Evolutionary conservation across 1,140 invertebrate species (phyloP), one percentile per base, ranked within the genome.

Genomic region (Drosophila ohnishii): DNA sequence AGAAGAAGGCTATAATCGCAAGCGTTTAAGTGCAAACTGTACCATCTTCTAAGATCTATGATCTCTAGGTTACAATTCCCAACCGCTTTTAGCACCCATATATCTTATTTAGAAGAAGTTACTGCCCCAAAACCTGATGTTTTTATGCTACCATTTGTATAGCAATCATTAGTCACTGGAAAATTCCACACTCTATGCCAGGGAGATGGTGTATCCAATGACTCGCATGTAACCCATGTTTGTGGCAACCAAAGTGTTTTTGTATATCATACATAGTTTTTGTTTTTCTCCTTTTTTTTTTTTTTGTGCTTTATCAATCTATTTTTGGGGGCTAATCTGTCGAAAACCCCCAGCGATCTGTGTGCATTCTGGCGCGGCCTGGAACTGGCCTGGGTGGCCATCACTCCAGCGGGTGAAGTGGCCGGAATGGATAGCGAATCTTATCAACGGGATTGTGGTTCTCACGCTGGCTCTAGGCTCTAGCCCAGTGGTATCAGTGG

Each of bases 401-500:
- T 7, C 64, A 66, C 63, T 66, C 63, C 16, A 39, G 11, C n/a
- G 34, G 47, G 47, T 32, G 32, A 50, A 51, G 11, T 51, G 44
- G 30, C 8, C 50, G 4, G 19, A 32, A 22, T 40, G 55, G 22
- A 2, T 28, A 10, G n/a, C 22, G 13, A 13, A 40, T 66, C 78
- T 88, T 83, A 87, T 83, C 76, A 58, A 77, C 83, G 84, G 80
- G 80, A 88, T 88, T 87, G 83, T 30, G 76, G 78, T 87, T 87
- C 83, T 87, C 83, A 87, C 83, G 83, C 60, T 84, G 64, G 62
- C 70, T 86, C 71, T n/a, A n/a, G 4, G 4, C 51, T 34, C 5
- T 28, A 28, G 5, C 25, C 25, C 25, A 28, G 25, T 64, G 71
- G 40, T 9, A 71, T 70, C 77, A 67, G 67, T 22, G 35, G 58